Conservation (phyloP, 2,797 vertebrate genomes). For the Propithecus deckenii region DNA sequence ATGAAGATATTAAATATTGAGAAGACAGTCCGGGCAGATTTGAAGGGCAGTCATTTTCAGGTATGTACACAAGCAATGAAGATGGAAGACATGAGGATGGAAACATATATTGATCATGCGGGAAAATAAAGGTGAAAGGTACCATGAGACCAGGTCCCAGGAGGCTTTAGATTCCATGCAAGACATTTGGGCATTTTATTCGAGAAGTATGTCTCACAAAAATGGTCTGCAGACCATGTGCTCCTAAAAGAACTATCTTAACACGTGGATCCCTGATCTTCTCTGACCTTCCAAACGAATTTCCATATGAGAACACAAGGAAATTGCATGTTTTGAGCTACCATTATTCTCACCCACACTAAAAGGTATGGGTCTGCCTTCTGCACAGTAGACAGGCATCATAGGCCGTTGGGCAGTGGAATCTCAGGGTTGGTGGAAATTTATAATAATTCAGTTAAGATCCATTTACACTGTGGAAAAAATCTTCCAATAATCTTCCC, state of each 20-base stretch:
- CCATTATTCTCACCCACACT: rapidly evolving
- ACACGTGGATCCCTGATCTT: background rate
- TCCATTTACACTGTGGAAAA: rapidly evolving
- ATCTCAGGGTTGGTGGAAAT: rapidly evolving
- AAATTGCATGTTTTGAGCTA: rapidly evolving
- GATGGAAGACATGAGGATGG: rapidly evolving
- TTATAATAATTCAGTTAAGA: background rate
- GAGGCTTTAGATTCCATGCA: background rate
- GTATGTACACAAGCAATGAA: rapidly evolving
- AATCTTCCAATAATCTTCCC: background rate
- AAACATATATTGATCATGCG: rapidly evolving
- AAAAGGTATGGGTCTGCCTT: no score
- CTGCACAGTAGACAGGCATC: rapidly evolving
- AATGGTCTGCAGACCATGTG: rapidly evolving
- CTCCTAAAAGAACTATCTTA: rapidly evolving
- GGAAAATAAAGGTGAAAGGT: rapidly evolving
- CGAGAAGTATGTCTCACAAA: rapidly evolving
- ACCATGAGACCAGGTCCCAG: rapidly evolving
- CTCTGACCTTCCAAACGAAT: rapidly evolving
- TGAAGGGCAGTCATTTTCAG: background rate
- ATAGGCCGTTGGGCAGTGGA: background rate
- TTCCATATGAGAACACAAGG: rapidly evolving
- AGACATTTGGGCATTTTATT: background rate
- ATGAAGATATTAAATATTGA: background rate
- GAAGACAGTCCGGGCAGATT: background rate